phyloP scores from a whole-genome alignment of 2,113 vertebrate species.

The Zosterops hypoxanthus region DNA sequence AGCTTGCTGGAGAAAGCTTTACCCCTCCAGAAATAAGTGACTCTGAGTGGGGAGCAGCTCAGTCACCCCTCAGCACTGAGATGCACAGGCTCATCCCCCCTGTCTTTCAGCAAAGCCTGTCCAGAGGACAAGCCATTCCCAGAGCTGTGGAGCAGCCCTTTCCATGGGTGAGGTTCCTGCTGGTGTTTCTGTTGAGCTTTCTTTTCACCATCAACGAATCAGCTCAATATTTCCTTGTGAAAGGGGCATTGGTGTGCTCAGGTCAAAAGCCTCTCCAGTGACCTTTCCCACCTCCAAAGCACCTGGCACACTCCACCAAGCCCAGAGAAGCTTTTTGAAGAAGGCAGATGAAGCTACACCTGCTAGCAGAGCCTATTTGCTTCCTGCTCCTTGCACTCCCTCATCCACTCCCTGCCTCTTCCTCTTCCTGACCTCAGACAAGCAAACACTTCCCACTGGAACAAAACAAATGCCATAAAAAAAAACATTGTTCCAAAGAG shows the following conservation, averaged over 20 bases:
- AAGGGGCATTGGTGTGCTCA: background rate
- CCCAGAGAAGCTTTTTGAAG: background rate
- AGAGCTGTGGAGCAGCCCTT: background rate
- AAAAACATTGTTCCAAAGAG: background rate
- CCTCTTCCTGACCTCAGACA: background rate
- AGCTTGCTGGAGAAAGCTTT: background rate
- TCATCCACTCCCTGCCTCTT: background rate
- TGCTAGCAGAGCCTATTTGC: background rate
- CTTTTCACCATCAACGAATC: background rate
- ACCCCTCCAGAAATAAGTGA: background rate
- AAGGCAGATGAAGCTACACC: background rate
- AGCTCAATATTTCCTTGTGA: background rate
- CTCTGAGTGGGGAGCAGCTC: background rate
- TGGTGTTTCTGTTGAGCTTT: background rate
- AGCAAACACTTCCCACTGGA: background rate
- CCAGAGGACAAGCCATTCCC: background rate
- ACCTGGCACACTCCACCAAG: background rate
- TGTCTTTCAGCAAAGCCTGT: background rate
- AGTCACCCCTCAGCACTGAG: background rate
- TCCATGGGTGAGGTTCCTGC: rapidly evolving
- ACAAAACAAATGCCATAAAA: background rate
- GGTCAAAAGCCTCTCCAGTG: background rate
- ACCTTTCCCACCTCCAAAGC: background rate
- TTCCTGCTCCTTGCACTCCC: background rate
- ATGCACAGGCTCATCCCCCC: background rate